phyloP scores from a whole-genome alignment of 2,113 vertebrate species.

The Hemiprocne comata region DNA sequence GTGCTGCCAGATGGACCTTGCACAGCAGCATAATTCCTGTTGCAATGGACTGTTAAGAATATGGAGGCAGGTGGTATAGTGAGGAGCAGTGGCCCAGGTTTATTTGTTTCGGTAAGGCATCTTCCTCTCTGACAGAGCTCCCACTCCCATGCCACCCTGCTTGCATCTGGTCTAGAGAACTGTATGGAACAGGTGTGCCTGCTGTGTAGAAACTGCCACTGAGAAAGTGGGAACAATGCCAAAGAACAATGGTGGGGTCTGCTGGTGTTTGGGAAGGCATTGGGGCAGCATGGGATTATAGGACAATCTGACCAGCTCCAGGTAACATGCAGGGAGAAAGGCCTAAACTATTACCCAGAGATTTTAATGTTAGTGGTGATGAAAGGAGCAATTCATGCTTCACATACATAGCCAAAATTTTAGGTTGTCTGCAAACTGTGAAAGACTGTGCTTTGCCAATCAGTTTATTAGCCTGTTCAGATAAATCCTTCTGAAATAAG shows the following conservation, averaged over 20 bases:
- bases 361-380: neutral
- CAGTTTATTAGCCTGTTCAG: neutral
- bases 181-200: neutral
- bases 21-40: neutral
- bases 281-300: neutral
- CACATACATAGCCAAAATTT: neutral
- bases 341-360: neutral
- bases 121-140: neutral
- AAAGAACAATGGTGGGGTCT: neutral
- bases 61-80: neutral
- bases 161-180: neutral
- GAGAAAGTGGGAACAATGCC: neutral
- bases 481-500: neutral
- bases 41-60: neutral
- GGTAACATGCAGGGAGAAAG: fast-evolving
- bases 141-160: fast-evolving
- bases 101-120: neutral
- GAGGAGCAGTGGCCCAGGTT: neutral
- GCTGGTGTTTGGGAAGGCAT: neutral
- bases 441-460: neutral
- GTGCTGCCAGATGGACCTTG: neutral
- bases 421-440: neutral
- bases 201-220: neutral
- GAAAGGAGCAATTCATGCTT: neutral
- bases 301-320: neutral